A percentile compares a stretch with the other conserved stretches of the same genome.
These are phyloP conservation scores for Grapholita molesta DNA, from an alignment of 1,140 invertebrate species.

Conservation along the genomic window DNA sequence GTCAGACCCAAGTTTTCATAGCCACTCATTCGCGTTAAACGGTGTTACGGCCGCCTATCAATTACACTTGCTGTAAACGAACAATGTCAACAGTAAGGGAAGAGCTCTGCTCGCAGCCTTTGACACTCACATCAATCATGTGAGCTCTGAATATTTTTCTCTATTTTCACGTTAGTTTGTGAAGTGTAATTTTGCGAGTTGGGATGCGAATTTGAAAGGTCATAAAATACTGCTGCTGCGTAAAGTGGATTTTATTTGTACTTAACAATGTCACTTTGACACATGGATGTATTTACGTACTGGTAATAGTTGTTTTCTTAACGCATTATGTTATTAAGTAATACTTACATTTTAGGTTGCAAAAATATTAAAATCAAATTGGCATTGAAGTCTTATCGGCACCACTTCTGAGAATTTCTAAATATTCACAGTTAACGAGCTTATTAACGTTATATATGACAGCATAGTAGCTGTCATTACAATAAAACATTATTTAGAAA, in stretches of 20 bases:
- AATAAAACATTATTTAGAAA: too few species aligned
- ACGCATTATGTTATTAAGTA: too few species aligned
- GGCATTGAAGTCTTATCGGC: too few species aligned
- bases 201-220: neutral
- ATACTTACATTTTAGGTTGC: too few species aligned
- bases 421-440: too few species aligned
- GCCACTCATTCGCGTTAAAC: slow-evolving; percentile 9
- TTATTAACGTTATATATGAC: too few species aligned
- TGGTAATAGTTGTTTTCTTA: too few species aligned
- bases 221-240: neutral
- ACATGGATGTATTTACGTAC: too few species aligned
- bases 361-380: too few species aligned
- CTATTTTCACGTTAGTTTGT: slow-evolving; percentile 6
- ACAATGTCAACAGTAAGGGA: slow-evolving; percentile 16
- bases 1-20: slow-evolving; percentile 16
- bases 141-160: slow-evolving; percentile 13
- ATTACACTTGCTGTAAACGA: slow-evolving; percentile 18
- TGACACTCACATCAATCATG: slow-evolving; percentile 13
- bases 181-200: neutral
- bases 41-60: slow-evolving; percentile 14
- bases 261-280: neutral
- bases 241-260: neutral
- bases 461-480: too few species aligned
- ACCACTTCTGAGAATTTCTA: too few species aligned
- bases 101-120: slow-evolving; percentile 15